phyloP scores from a whole-genome alignment of 2,113 vertebrate species.

The Balaeniceps rex region DNA sequence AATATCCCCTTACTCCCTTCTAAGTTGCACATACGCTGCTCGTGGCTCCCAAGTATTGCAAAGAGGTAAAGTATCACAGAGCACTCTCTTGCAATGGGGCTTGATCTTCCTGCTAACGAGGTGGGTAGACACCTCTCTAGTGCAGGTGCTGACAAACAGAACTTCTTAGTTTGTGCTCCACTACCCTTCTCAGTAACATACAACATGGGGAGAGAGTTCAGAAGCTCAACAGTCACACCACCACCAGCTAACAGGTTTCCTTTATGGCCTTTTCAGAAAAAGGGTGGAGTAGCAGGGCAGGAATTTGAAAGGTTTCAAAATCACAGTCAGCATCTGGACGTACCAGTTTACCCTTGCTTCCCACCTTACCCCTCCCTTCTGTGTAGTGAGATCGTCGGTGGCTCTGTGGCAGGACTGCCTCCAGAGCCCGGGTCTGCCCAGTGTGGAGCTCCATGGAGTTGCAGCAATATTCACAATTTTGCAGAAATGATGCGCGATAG shows the following conservation, averaged over 20 bases:
- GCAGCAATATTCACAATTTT: background rate
- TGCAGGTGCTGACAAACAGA: background rate
- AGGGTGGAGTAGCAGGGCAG: background rate
- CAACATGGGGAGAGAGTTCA: background rate
- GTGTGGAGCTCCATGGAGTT: accelerated
- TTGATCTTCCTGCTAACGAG: background rate
- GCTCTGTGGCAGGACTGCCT: background rate
- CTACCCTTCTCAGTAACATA: background rate
- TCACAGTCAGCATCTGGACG: background rate
- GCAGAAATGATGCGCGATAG: background rate
- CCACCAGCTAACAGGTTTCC: background rate
- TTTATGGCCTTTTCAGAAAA: background rate
- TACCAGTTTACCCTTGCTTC: background rate
- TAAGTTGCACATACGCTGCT: background rate
- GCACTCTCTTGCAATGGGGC: background rate
- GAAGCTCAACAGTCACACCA: background rate
- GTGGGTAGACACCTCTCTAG: background rate
- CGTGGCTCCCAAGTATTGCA: background rate
- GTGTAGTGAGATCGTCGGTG: background rate
- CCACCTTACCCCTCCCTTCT: background rate
- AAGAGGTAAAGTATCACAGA: background rate
- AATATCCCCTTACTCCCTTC: background rate
- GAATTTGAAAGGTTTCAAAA: background rate
- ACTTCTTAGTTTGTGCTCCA: background rate
- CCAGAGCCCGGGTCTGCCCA: no score